Evolutionary conservation across 2,888 invertebrate genomes (phyloP), one percentile per base, ranked within the genome.

Genomic region (Tiphia femorata): DNA sequence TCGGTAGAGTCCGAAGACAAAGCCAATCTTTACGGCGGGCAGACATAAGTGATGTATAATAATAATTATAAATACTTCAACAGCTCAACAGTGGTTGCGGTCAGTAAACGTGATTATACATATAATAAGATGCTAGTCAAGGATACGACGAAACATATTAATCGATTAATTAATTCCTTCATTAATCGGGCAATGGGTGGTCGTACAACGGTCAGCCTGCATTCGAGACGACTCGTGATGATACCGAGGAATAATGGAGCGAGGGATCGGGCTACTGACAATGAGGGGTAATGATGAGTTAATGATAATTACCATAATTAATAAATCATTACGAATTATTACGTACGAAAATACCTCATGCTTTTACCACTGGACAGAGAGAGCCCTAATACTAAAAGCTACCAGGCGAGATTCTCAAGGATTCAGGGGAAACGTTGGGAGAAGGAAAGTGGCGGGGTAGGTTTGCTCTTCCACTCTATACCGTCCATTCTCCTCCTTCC

Each of bases 341-440:
- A 78, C 78, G 73, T 76, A 80, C 78, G 77, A 76, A 76, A 78
- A 80, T 81, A 81, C 80, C 81, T 80, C 81, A 81, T 81, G 81
- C 81, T 78, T 78, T 74, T 78, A 80, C 81, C 81, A 81, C 75
- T 80, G 78, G 73, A 81, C 80, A 81, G 75, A 81, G 73, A 79
- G 60, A 67, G 78, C 79, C 81, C 78, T 80, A 80, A 77, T 33
- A 76, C 77, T 80, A 80, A 67, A 70, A 70, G 78, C 81, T 81
- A 79, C 80, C 77, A 79, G 78, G 80, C 80, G 79, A 77, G 70
- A 79, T 70, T 77, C 67, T 67, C 67, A 2, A n/a, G 35, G 35
- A 14, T 2, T 3, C 35, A 16, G 7, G 35, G 14, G 35, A 6
- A 2, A 6, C 14, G 35, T 3, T n/a, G 14, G 12, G 35, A 35